Evolutionary conservation across 2,113 vertebrate species (phyloP), one percentile per base, ranked within the genome.

Genomic region (Acanthisitta chloris): DNA sequence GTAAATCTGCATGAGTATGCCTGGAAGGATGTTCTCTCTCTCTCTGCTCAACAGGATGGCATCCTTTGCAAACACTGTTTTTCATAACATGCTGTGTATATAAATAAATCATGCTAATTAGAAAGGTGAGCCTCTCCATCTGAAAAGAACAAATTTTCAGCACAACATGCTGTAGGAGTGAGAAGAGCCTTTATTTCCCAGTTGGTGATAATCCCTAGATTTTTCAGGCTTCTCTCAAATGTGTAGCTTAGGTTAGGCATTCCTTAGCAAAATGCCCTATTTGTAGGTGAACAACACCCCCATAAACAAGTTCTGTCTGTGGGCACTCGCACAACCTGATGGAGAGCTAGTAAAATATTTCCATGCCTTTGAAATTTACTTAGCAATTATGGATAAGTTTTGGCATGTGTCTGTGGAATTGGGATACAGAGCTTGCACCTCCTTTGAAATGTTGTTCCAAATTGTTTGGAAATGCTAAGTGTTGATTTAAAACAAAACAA

Each of bases 341-440:
- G 4, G 49, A 59, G 61, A 90, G 24, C 61, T 77, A 69, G 45
- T 92, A 45, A 71, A 83, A 10, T 81, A 89, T 94, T 93, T 95
- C 88, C 92, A 92, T 88, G 71, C 59, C 88, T 95, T 96, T 97
- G 86, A 97, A 93, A 96, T 82, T 76, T 77, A 82, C 61, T 90
- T 81, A 65, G 73, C 86, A 92, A 20, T 86, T 87, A 77, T 86
- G 74, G 78, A 42, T 95, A 90, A 83, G 92, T 96, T 96, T 95
- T 93, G 88, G 71, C 88, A 84, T 92, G 86, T 74, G 65, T 73
- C 61, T 93, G 20, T 45, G 67, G 55, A 86, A 81, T 82, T 74
- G 54, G 46, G 78, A 59, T 62, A 40, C 29, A 54, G 61, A 90
- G 42, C 49, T 77, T 96, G 14, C 1, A 12, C 28, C 17, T 91